Evolutionary conservation across 2,113 vertebrate genomes (phyloP).

Genomic region (Petromus typicus): DNA sequence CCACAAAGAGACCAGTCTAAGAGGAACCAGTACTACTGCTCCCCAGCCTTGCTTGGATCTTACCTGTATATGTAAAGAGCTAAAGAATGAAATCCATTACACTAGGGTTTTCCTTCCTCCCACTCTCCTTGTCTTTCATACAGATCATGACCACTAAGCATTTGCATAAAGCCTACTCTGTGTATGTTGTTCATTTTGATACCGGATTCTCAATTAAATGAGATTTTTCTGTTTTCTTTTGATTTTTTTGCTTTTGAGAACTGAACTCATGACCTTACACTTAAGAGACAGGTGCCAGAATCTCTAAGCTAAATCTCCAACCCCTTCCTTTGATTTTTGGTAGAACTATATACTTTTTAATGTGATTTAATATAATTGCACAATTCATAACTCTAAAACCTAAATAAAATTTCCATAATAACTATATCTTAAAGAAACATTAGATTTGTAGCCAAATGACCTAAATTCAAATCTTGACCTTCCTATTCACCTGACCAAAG

Average conservation of each 20-base stretch:
- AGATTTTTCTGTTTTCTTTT: not conserved
- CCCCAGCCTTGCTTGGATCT: not conserved
- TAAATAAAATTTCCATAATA: not conserved
- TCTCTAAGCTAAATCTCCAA: no score
- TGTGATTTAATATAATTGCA: not conserved
- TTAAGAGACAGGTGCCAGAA: no score
- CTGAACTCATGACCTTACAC: no score
- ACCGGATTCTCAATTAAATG: not conserved
- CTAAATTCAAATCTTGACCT: not conserved
- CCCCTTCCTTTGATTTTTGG: conserved; percentile 1
- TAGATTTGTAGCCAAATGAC: not conserved
- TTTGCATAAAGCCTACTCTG: not conserved
- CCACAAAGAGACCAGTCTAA: not conserved
- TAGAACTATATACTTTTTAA: not conserved
- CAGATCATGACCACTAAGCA: not conserved
- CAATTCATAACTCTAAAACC: not conserved
- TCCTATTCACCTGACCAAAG: not conserved
- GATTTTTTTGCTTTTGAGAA: no score
- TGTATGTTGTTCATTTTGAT: not conserved
- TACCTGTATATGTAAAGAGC: not conserved
- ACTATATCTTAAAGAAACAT: not conserved
- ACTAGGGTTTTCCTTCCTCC: not conserved
- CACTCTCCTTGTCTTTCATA: not conserved
- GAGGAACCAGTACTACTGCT: not conserved
- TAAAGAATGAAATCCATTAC: not conserved